These are phyloP conservation scores for Cheiracanthium punctorium DNA, from an alignment of 2,888 invertebrate genomes.

Conservation along the genomic window DNA sequence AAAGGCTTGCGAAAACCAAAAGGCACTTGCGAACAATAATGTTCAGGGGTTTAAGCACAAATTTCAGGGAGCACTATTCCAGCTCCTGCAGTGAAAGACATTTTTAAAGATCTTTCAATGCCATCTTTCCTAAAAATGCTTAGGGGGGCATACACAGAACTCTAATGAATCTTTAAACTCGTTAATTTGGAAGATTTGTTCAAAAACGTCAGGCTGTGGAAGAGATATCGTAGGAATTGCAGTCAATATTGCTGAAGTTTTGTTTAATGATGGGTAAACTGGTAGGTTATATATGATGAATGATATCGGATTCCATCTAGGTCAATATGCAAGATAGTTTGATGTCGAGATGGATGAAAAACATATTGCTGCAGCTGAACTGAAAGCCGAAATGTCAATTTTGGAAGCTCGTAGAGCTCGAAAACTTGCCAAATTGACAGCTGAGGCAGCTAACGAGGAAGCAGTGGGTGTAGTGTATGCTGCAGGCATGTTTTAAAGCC, in stretches of 20 bases:
- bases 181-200: slow-evolving; percentile 9
- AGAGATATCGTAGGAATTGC: neutral
- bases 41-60: too few relatives aligned
- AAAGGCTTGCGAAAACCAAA: neutral
- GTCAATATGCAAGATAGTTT: too few relatives aligned
- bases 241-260: neutral
- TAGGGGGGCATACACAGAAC: slow-evolving; percentile 24
- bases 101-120: neutral
- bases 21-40: neutral
- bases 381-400: too few relatives aligned
- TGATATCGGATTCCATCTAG: too few relatives aligned
- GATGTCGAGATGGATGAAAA: too few relatives aligned
- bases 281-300: neutral
- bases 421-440: too few relatives aligned
- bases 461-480: too few relatives aligned
- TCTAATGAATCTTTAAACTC: slow-evolving; percentile 26
- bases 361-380: too few relatives aligned
- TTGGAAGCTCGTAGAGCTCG: too few relatives aligned
- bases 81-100: neutral
- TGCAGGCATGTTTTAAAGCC: too few relatives aligned
- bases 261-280: slow-evolving; percentile 4
- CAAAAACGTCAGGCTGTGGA: slow-evolving; percentile 13
- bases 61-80: neutral
- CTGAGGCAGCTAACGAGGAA: too few relatives aligned
- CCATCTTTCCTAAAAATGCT: neutral